Conservation (phyloP, 1,140 invertebrate genomes). For the Drepana arcuata region DNA sequence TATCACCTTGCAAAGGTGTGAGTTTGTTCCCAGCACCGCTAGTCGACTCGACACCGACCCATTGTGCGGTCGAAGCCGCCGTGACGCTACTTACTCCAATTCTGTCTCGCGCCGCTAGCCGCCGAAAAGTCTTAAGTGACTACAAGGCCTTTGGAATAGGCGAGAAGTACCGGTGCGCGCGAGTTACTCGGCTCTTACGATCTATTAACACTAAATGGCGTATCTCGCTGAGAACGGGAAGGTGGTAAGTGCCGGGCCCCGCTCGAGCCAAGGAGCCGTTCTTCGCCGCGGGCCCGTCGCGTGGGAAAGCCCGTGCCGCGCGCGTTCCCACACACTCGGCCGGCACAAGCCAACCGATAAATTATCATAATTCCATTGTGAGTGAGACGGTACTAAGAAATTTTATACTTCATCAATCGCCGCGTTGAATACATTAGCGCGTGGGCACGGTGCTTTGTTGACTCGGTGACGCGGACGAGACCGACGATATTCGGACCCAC, state of each 20-base stretch:
- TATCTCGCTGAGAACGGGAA: conserved; percentile 15
- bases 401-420: conserved; percentile 70
- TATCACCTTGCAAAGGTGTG: conserved; percentile 57
- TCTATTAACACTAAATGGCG: conserved; percentile 15
- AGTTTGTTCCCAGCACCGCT: conserved; percentile 62
- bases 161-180: conserved; percentile 20
- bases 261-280: conserved; percentile 33
- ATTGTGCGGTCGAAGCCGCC: conserved; percentile 65
- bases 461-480: conserved; percentile 25
- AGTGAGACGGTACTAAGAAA: conserved; percentile 70
- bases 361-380: conserved; percentile 72
- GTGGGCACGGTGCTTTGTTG: conserved; percentile 51
- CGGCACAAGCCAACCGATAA: conserved; percentile 72
- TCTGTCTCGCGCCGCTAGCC: conserved; percentile 41
- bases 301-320: conserved; percentile 68
- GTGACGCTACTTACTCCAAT: conserved; percentile 71
- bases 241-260: conserved; percentile 34
- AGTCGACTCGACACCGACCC: conserved; percentile 55
- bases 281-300: conserved; percentile 28
- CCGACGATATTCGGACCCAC: conserved; percentile 17
- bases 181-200: conserved; percentile 31
- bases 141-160: conserved; percentile 18
- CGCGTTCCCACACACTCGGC: conserved; percentile 67
- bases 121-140: conserved; percentile 39
- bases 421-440: conserved; percentile 67